Evolutionary conservation across 2,888 invertebrate species (phyloP).

Genomic region (Tetrapedia diversipes): DNA sequence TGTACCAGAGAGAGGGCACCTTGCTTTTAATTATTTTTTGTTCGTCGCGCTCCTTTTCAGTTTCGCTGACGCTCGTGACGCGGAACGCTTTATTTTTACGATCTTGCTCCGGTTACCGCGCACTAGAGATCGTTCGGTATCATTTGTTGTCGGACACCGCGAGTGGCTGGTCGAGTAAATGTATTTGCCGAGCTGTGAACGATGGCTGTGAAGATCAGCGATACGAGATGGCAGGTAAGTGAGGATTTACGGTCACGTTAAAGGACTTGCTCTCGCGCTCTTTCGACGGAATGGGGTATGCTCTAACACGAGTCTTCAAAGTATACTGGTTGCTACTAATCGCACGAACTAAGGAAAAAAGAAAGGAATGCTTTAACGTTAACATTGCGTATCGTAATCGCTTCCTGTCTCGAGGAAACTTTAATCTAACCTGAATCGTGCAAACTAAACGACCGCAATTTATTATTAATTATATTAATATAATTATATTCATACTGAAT

Average conservation of each 20-base stretch:
- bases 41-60: too few species aligned
- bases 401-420: too few species aligned
- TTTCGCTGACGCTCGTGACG: too few species aligned
- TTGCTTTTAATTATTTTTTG: background rate
- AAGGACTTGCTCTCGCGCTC: background rate
- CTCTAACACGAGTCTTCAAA: background rate
- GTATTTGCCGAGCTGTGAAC: constrained; percentile 22
- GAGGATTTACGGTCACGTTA: constrained; percentile 10
- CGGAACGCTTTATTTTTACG: constrained; percentile 1
- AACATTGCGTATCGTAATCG: too few species aligned
- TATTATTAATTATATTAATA: too few species aligned
- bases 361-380: too few species aligned
- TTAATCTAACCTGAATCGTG: too few species aligned
- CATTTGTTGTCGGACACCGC: constrained; percentile 22
- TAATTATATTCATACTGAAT: too few species aligned
- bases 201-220: constrained; percentile 45
- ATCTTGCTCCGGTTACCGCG: background rate
- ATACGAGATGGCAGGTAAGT: constrained; percentile 57
- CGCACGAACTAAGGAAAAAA: background rate
- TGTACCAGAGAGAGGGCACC: background rate
- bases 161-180: constrained; percentile 30
- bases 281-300: too few species aligned
- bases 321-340: background rate
- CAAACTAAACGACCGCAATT: too few species aligned
- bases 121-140: constrained; percentile 23